phyloP scores from a whole-genome alignment of 2,888 invertebrate species.

The Nomada flava region DNA sequence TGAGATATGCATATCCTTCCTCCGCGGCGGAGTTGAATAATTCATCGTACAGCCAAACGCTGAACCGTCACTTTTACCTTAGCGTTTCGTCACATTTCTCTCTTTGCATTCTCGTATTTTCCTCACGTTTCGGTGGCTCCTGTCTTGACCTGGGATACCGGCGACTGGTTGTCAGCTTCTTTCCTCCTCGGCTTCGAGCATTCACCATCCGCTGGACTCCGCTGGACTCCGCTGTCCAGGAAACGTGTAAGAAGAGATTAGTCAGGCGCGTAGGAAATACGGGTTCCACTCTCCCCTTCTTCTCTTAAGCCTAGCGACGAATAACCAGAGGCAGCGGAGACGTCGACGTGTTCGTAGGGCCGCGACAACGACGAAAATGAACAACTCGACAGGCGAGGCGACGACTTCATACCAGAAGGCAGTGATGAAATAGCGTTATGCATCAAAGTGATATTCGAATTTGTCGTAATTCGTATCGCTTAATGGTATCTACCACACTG shows the following conservation, averaged over 20 bases:
- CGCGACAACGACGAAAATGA: constrained; percentile 54
- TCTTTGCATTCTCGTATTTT: constrained; percentile 31
- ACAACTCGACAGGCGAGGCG: constrained; percentile 50
- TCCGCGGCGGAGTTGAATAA: constrained; percentile 42
- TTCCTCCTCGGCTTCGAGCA: background rate
- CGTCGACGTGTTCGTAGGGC: constrained; percentile 50
- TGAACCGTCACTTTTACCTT: constrained; percentile 41
- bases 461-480: constrained; percentile 78
- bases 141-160: constrained; percentile 65
- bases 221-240: constrained; percentile 21
- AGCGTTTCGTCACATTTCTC: constrained; percentile 34
- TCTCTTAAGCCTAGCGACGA: constrained; percentile 24
- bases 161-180: constrained; percentile 3
- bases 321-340: constrained; percentile 34
- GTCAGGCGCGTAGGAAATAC: constrained; percentile 60
- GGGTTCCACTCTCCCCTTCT: constrained; percentile 19
- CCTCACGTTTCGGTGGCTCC: constrained; percentile 45
- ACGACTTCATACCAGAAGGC: constrained; percentile 73
- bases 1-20: constrained; percentile 18
- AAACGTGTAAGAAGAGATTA: constrained; percentile 71
- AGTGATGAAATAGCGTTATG: constrained; percentile 75
- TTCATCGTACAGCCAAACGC: constrained; percentile 33
- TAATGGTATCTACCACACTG: constrained; percentile 62
- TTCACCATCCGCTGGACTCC: constrained; percentile 37
- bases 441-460: constrained; percentile 78